Conservation (phyloP, 2,797 vertebrate species). For the Luscinia megarhynchos region DNA sequence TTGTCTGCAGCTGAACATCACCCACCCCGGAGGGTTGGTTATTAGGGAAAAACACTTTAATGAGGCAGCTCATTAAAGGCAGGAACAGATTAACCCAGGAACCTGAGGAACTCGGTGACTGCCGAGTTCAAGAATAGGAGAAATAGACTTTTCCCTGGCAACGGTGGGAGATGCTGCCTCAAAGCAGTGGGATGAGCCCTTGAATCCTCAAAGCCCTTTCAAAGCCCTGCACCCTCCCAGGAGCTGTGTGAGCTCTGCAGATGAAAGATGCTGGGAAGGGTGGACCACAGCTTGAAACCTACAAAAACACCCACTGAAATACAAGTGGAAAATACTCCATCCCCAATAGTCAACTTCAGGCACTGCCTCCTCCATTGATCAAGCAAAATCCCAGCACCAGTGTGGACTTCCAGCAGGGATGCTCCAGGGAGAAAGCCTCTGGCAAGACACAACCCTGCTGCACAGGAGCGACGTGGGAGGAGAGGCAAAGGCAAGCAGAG, state of each 20-base stretch:
- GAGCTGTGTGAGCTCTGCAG: slow-evolving; percentile 11
- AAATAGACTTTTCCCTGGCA: neutral
- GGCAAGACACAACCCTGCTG: neutral
- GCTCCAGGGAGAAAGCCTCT: slow-evolving; percentile 49
- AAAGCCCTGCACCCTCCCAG: slow-evolving; percentile 18
- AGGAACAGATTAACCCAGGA: slow-evolving; percentile 53
- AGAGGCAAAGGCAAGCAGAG: slow-evolving; percentile 46
- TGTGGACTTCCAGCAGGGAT: slow-evolving; percentile 9
- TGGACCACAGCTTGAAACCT: neutral
- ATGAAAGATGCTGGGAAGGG: neutral
- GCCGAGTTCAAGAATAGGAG: neutral
- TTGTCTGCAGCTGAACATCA: neutral
- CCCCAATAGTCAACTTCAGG: neutral
- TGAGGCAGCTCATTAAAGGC: slow-evolving; percentile 57
- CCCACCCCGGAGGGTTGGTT: neutral
- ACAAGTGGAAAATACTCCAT: neutral
- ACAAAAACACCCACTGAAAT: slow-evolving; percentile 18
- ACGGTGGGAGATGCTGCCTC: slow-evolving; percentile 13
- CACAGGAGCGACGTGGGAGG: neutral
- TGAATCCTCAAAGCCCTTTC: slow-evolving; percentile 34
- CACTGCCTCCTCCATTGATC: neutral
- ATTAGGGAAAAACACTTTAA: slow-evolving; percentile 60
- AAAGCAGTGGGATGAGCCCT: slow-evolving; percentile 33
- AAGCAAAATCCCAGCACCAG: neutral
- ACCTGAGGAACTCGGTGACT: neutral